These are phyloP conservation scores for Oostethus manadensis DNA, from an alignment of 2,113 vertebrate species.

Conservation along the genomic window DNA sequence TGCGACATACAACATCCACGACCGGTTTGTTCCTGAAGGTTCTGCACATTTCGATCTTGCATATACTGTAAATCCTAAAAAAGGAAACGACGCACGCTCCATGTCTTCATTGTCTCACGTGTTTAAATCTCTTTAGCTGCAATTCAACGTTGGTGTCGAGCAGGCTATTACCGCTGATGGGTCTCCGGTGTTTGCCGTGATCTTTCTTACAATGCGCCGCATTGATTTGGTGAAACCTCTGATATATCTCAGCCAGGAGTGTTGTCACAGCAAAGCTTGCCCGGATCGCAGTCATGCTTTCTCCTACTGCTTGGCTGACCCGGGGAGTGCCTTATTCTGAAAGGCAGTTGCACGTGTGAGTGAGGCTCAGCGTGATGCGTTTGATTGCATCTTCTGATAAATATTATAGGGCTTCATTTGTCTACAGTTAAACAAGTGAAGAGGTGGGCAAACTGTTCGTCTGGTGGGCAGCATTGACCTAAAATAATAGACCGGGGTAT, in stretches of 20 bases:
- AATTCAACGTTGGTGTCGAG: slow-evolving; percentile 37
- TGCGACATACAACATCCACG: slow-evolving; percentile 12
- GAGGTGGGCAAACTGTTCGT: too few species aligned
- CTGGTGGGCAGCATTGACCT: too few species aligned
- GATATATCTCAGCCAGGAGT: slow-evolving; percentile 64
- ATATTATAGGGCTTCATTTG: too few species aligned
- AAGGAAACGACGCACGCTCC: slow-evolving; percentile 22
- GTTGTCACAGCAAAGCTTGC: slow-evolving; percentile 67
- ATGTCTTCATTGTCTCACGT: slow-evolving; percentile 30
- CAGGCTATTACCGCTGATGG: slow-evolving; percentile 62
- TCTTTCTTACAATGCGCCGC: slow-evolving; percentile 58
- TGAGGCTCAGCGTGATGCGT: slow-evolving; percentile 13
- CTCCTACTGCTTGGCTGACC: slow-evolving; percentile 56
- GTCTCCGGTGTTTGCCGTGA: slow-evolving; percentile 65
- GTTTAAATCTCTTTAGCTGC: slow-evolving; percentile 23
- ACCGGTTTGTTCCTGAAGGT: slow-evolving; percentile 8
- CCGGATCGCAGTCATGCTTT: slow-evolving; percentile 59
- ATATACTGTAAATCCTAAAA: too few species aligned
- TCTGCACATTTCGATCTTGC: slow-evolving; percentile 27
- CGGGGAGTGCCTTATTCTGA: slow-evolving; percentile 57
- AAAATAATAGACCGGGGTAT: too few species aligned
- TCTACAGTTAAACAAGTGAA: too few species aligned
- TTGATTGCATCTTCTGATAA: slow-evolving; percentile 9
- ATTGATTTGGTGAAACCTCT: slow-evolving; percentile 72
- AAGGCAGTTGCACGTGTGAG: slow-evolving; percentile 10